A percentile compares a stretch with the other conserved stretches of the same genome.
phyloP scores from a whole-genome alignment of 23 tunicate genomes.

The Diplosoma virens region DNA sequence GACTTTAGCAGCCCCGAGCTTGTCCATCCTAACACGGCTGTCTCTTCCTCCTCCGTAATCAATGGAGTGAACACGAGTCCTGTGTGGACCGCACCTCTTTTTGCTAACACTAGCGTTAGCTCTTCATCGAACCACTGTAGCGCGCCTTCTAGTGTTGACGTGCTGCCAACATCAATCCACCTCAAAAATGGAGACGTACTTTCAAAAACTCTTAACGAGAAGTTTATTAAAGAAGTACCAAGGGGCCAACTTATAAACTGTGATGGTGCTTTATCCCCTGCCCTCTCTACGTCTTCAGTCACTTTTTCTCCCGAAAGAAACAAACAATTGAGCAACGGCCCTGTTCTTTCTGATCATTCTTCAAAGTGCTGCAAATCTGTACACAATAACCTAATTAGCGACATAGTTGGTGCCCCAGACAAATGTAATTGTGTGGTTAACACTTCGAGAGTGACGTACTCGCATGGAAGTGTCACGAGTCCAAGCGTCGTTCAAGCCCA shows the following conservation, averaged over 20 bases:
- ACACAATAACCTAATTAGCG: background rate
- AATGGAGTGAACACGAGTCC: slow-evolving; percentile 20
- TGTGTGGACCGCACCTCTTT: slow-evolving; percentile 1
- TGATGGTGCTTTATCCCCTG: slow-evolving; percentile 28
- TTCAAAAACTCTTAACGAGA: slow-evolving; percentile 3
- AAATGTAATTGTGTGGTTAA: background rate
- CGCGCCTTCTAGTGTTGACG: background rate
- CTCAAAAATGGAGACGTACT: slow-evolving; percentile 13
- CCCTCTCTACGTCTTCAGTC: slow-evolving; percentile 12
- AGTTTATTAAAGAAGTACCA: background rate
- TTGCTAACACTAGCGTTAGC: slow-evolving; percentile 5
- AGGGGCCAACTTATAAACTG: background rate
- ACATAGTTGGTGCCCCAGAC: background rate
- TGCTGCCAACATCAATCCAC: slow-evolving; percentile 6
- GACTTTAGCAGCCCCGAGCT: too few relatives aligned
- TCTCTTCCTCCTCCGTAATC: slow-evolving; percentile 6
- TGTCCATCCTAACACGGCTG: background rate
- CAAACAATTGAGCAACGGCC: slow-evolving; percentile 12
- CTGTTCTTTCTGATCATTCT: background rate
- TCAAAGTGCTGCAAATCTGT: background rate
- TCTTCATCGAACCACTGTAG: slow-evolving; percentile 13
- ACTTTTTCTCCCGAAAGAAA: slow-evolving; percentile 16
- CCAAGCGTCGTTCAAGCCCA: background rate
- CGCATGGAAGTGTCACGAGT: background rate
- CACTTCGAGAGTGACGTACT: background rate